Evolutionary conservation across 1,140 invertebrate genomes (phyloP), one percentile per base, ranked within the genome.

Genomic region (Cotesia vestalis): DNA sequence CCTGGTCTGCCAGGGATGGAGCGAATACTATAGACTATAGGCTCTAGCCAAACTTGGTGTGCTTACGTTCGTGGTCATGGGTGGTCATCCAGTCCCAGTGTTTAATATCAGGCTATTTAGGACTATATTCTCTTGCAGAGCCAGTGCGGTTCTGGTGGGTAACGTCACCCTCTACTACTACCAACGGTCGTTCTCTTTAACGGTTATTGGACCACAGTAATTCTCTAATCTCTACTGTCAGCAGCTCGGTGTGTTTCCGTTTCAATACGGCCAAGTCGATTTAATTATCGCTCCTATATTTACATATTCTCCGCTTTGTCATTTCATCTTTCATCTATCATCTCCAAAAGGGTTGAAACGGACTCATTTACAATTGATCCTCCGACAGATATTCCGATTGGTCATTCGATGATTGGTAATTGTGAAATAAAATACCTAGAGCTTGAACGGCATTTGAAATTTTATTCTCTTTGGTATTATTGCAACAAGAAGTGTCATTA

Each of bases 201-300:
- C 80, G 79, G 81, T 84, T 85, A 84, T 84, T 85, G 83, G 81
- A 77, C 79, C 69, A 76, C 78, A 78, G 80, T 83, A 85, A 84
- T 84, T 84, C 80, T 84, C 80, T 85, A 84, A 85, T 84, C 82
- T 83, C 79, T 79, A 78, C 80, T 84, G 82, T 84, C 81, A 84
- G 78, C 80, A 79, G 76, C 78, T 77, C 36, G 80, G 77, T 82
- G 78, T 80, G 82, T 82, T 83, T 81, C 80, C 81, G 80, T 82
- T 81, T 81, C 82, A 81, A 82, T 84, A 83, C 81, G 78, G 78
- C 76, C 74, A 78, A 78, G 59, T 12, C 40, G 40, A 11, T 36
- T 55, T n/a, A 34, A 52, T 52, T 9, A 9, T 62, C n/a, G 6
- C 27, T 9, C 14, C 11, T 12, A 27, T 36, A 46, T 14, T 55